Base-by-base conservation (phyloP, 1,140 invertebrate genomes). In the Elymnias hypermnestra region DNA sequence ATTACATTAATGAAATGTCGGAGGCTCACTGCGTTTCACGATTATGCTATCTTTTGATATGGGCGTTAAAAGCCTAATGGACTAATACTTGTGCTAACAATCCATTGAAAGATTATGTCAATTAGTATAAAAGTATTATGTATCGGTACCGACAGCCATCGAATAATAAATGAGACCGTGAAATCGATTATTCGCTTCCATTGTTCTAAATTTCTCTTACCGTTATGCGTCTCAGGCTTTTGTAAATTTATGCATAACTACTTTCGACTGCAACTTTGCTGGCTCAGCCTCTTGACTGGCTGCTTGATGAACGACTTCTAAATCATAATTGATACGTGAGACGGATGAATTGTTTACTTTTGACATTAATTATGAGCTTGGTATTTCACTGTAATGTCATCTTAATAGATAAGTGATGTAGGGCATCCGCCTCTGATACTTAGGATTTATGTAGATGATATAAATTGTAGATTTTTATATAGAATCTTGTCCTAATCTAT, bases 141-240 rank as follows among this genome's bases (percentile, higher is more conserved):
- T 12, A 35, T 41, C 12, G 13, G 9, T 29, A 17, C 28, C 33
- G 46, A 49, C 46, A 49, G 38, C 29, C 31, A 19, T 49, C 38
- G 19, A 18, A 40, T 40, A 33, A 15, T 8, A 47, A 47, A 39
- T 15, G 25, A 38, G 18, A 38, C 26, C 19, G 28, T 48, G 28
- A 40, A 48, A 48, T 48, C 45, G 37, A 41, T 49, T 49, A 33
- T 18, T 22, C 23, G 23, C 33, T 36, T 14, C 31, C 15, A 36
- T 49, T 49, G 46, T 49, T 49, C 38, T 49, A 49, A 49, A 49
- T 49, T 41, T 49, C 29, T 28, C 29, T 36, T 41, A 36, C 22
- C 42, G 42, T 36, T 36, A 19, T 15, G 4, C 17, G 18, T 21
- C 18, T 21, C 17, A 17, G 9, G 19, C 33, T 36, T 35, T 36